phyloP scores from a whole-genome alignment of 2,888 invertebrate genomes.

The Trilocha varians region DNA sequence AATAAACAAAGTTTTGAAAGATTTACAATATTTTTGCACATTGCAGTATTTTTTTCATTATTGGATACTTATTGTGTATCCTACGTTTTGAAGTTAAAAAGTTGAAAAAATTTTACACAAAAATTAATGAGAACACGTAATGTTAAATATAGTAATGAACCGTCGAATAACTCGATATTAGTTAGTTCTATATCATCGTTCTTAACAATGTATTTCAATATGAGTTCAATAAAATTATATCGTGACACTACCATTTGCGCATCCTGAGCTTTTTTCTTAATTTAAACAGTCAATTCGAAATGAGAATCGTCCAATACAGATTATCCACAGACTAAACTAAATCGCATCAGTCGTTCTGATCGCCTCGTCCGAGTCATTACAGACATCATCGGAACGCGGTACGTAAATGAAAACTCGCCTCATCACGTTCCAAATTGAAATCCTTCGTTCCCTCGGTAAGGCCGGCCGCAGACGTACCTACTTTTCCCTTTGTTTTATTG shows the following conservation, averaged over 20 bases:
- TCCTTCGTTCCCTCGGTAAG: slow-evolving; percentile 57
- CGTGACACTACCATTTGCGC: no score
- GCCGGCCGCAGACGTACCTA: slow-evolving; percentile 49
- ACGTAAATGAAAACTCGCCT: slow-evolving; percentile 66
- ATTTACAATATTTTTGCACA: slow-evolving; percentile 40
- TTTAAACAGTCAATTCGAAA: background rate
- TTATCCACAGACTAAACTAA: background rate
- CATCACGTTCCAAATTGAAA: slow-evolving; percentile 74
- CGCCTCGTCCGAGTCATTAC: slow-evolving; percentile 32
- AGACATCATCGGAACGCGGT: slow-evolving; percentile 36
- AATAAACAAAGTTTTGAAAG: slow-evolving; percentile 49
- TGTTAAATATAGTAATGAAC: no score
- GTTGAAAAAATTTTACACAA: background rate
- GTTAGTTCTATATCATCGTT: no score
- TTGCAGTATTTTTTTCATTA: slow-evolving; percentile 9
- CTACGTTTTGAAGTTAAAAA: background rate
- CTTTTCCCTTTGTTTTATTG: slow-evolving; percentile 66
- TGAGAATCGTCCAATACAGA: background rate
- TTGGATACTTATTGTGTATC: background rate
- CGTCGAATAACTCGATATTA: no score
- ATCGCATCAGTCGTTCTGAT: slow-evolving; percentile 2
- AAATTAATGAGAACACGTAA: background rate
- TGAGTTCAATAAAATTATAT: no score
- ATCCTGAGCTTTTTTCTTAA: background rate
- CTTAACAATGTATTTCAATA: no score